Evolutionary conservation across 2,113 vertebrate species (phyloP).

Genomic region (Anoplopoma fimbria): DNA sequence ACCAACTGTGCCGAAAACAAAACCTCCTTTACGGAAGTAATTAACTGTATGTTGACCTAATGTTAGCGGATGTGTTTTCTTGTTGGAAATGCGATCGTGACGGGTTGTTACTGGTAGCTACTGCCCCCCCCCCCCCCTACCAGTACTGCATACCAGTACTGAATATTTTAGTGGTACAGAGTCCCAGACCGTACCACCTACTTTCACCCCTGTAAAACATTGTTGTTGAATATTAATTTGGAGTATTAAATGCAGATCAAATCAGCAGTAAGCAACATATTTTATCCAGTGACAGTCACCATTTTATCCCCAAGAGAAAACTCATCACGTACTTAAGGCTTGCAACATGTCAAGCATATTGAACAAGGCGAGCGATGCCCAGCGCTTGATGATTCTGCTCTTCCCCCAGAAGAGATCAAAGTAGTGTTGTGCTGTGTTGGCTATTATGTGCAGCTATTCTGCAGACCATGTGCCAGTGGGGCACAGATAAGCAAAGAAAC

Average conservation of each 20-base stretch:
- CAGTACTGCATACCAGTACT: too few relatives aligned
- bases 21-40: too few relatives aligned
- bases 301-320: slow-evolving; percentile 10
- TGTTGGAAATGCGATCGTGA: not conserved
- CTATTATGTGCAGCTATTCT: slow-evolving; percentile 44
- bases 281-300: not conserved
- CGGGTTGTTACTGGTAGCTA: too few relatives aligned
- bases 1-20: too few relatives aligned
- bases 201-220: not conserved
- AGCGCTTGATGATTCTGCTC: slow-evolving; percentile 42
- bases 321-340: slow-evolving; percentile 30
- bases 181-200: too few relatives aligned
- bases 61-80: not conserved
- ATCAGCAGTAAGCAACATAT: not conserved
- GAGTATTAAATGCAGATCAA: not conserved
- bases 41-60: too few relatives aligned
- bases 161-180: too few relatives aligned
- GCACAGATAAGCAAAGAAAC: slow-evolving; percentile 58
- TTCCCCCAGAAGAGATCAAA: slow-evolving; percentile 58
- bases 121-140: too few relatives aligned
- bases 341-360: slow-evolving; percentile 43
- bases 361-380: slow-evolving; percentile 23
- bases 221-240: not conserved
- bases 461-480: slow-evolving; percentile 49
- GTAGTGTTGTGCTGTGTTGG: slow-evolving; percentile 43